These are phyloP conservation scores for Miopithecus talapoin DNA, from an alignment of 2,797 vertebrate species.

Conservation along the genomic window DNA sequence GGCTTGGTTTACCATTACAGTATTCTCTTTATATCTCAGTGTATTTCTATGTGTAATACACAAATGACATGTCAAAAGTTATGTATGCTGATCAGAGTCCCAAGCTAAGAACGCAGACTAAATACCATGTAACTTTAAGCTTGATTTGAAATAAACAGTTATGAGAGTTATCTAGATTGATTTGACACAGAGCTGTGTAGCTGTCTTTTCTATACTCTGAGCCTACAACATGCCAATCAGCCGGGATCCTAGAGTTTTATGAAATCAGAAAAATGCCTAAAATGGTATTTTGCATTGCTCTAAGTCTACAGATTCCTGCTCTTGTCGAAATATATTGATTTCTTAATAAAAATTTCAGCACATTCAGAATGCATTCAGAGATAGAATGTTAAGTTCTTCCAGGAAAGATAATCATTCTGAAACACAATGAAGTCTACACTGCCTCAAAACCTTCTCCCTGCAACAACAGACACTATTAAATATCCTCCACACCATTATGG, in stretches of 20 bases:
- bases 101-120: not conserved
- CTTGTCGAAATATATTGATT: not conserved
- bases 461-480: constrained; percentile 55
- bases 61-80: not conserved
- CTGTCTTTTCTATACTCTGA: not conserved
- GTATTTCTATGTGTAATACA: not conserved
- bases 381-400: constrained; percentile 7
- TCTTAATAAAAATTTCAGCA: not conserved
- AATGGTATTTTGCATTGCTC: not conserved
- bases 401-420: constrained; percentile 27
- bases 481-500: constrained; percentile 59
- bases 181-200: not conserved
- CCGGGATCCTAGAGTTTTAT: not conserved
- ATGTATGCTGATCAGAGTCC: not conserved
- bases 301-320: not conserved
- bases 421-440: constrained; percentile 27
- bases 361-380: not conserved
- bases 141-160: not conserved
- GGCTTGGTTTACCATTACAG: not conserved
- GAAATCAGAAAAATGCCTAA: not conserved
- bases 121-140: not conserved
- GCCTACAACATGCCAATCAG: not conserved
- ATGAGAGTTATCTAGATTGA: not conserved
- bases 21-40: not conserved
- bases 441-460: constrained; percentile 27